Evolutionary conservation across 2,113 vertebrate genomes (phyloP).

Genomic region (Gallinago paraguaiae): DNA sequence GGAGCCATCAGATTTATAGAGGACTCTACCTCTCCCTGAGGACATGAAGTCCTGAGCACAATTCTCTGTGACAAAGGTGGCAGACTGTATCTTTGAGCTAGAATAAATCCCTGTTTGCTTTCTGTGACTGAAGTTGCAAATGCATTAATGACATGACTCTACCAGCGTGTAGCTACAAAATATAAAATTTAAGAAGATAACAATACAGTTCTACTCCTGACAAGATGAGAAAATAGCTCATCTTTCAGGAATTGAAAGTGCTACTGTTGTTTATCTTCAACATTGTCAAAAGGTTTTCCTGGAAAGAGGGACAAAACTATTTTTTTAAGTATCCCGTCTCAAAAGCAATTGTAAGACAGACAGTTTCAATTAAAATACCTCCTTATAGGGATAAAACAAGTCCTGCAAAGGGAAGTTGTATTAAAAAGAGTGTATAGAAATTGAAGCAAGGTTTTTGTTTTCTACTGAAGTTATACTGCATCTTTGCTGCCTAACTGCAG

Average conservation of each 20-base stretch:
- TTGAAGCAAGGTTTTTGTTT: background rate
- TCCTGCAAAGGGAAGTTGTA: background rate
- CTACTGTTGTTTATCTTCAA: background rate
- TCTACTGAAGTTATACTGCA: background rate
- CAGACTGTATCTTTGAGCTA: background rate
- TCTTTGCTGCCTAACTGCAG: slow-evolving; percentile 1
- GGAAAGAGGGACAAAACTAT: background rate
- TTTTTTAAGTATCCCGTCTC: background rate
- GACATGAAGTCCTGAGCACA: background rate
- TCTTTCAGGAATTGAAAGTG: background rate
- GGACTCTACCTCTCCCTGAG: background rate
- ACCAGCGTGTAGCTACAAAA: background rate
- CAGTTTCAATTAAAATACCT: background rate
- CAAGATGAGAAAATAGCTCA: background rate
- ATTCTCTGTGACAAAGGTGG: background rate
- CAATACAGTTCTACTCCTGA: background rate
- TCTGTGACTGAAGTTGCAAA: background rate
- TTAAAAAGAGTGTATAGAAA: background rate
- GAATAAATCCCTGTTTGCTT: background rate
- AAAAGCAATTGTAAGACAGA: background rate
- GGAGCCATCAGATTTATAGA: background rate
- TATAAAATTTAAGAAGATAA: background rate
- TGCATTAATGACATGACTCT: background rate
- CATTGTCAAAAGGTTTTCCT: background rate
- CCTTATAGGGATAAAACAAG: background rate